phyloP scores from a whole-genome alignment of 2,113 vertebrate genomes.

The Dasyprocta punctata region DNA sequence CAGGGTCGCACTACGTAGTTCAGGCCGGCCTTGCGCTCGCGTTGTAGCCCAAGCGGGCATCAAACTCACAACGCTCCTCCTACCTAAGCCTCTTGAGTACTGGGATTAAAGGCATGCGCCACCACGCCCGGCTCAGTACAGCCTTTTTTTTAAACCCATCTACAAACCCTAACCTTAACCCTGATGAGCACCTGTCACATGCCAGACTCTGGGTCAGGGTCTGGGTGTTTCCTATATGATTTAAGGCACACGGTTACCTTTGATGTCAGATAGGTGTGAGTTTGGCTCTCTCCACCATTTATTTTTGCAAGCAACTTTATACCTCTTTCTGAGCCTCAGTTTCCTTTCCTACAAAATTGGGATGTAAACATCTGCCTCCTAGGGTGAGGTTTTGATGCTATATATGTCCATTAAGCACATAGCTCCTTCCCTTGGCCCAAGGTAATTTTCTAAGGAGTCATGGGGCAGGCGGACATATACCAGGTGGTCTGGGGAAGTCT shows the following conservation, averaged over 20 bases:
- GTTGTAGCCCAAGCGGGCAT: too few species aligned
- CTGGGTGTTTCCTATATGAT: not conserved
- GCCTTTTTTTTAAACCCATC: not conserved
- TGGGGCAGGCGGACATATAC: not conserved
- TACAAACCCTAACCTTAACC: not conserved
- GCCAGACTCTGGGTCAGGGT: not conserved
- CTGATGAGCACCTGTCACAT: not conserved
- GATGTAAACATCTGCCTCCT: not conserved
- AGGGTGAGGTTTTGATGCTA: not conserved
- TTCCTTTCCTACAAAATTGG: slow-evolving; percentile 20
- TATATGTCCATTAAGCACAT: not conserved
- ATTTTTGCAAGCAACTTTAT: not conserved
- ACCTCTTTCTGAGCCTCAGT: slow-evolving; percentile 12
- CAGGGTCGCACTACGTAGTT: too few species aligned
- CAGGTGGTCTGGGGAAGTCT: not conserved
- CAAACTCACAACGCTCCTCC: too few species aligned
- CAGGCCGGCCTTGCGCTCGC: too few species aligned
- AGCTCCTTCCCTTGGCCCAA: slow-evolving; percentile 29
- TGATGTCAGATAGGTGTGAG: slow-evolving; percentile 45
- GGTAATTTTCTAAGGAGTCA: not conserved
- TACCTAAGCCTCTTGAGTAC: too few species aligned
- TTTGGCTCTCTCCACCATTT: slow-evolving; percentile 11
- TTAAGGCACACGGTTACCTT: slow-evolving; percentile 44
- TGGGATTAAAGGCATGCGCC: too few species aligned
- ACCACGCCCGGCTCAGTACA: too few species aligned